These are phyloP conservation scores for Ceratosolen fusciceps DNA, from an alignment of 1,140 invertebrate species.

Conservation along the genomic window DNA sequence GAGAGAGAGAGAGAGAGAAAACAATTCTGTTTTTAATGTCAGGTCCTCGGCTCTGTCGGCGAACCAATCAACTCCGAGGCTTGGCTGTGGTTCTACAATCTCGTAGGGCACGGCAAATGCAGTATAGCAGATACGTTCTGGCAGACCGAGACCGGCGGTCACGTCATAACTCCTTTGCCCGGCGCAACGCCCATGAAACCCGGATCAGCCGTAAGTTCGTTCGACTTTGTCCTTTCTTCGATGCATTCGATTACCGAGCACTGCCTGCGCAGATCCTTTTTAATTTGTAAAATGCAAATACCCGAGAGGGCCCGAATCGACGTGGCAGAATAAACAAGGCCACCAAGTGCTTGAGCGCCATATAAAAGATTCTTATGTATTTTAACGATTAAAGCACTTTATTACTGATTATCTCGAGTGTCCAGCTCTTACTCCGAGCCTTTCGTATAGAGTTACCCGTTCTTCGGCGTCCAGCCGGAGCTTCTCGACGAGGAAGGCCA, in stretches of 20 bases:
- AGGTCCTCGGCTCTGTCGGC: slow-evolving; percentile 94
- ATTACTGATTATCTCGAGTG: not conserved
- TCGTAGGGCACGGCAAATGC: slow-evolving; percentile 85
- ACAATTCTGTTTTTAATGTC: too few species aligned
- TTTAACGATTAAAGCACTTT: not conserved
- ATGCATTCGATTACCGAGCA: not conserved
- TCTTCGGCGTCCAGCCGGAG: slow-evolving; percentile 94
- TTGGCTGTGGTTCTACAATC: slow-evolving; percentile 96
- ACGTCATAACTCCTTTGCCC: slow-evolving; percentile 94
- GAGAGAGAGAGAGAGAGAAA: too few species aligned
- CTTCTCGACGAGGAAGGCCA: slow-evolving; percentile 91
- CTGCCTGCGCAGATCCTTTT: too few species aligned
- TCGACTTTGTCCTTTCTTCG: slow-evolving; percentile 66
- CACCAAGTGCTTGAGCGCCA: too few species aligned
- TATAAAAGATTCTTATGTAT: too few species aligned
- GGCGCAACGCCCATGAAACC: slow-evolving; percentile 97
- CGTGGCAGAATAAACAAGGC: too few species aligned
- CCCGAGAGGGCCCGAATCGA: too few species aligned
- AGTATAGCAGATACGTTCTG: slow-evolving; percentile 98
- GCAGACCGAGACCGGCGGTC: slow-evolving; percentile 98
- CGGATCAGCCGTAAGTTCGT: slow-evolving; percentile 89
- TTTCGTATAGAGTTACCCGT: slow-evolving; percentile 86
- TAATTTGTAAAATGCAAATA: too few species aligned
- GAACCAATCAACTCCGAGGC: slow-evolving; percentile 99
- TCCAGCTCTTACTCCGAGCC: too few species aligned